Conservation (phyloP, 2,113 vertebrate genomes). For the Cnemophilus loriae region DNA sequence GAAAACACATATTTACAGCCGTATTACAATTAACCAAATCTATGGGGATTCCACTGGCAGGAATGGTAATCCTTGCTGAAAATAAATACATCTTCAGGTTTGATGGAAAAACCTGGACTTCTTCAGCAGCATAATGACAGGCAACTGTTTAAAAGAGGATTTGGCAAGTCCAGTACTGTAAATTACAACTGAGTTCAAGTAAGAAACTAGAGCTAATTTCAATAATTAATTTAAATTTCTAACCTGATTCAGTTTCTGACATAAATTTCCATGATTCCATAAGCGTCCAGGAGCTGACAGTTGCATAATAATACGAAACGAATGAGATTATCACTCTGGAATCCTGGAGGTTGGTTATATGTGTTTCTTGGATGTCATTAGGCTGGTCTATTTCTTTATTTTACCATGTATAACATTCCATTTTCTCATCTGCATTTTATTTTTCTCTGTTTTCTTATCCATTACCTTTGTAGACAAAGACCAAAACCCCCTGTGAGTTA, state of each 20-base stretch:
- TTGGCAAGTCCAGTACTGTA: neutral
- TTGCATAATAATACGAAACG: neutral
- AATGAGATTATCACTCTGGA: conserved; percentile 37
- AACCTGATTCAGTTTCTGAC: neutral
- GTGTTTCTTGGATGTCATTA: conserved; percentile 10
- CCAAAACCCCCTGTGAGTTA: neutral
- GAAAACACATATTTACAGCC: conserved; percentile 18
- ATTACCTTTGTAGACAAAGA: neutral
- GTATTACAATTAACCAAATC: conserved; percentile 14
- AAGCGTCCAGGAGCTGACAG: neutral
- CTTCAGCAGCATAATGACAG: neutral
- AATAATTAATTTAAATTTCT: neutral
- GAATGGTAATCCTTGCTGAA: neutral
- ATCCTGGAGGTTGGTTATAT: neutral
- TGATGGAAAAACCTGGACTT: conserved; percentile 30
- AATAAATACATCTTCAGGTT: conserved; percentile 10
- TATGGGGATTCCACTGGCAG: conserved; percentile 3
- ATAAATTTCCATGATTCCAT: neutral
- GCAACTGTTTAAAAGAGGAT: neutral
- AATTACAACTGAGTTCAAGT: neutral
- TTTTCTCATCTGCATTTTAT: conserved; percentile 31
- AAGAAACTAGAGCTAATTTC: neutral
- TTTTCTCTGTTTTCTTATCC: conserved; percentile 18
- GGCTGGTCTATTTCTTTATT: conserved; percentile 19
- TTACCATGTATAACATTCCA: conserved; percentile 13